Evolutionary conservation across 2,888 invertebrate species (phyloP).

Genomic region (Lepidonotus clava): DNA sequence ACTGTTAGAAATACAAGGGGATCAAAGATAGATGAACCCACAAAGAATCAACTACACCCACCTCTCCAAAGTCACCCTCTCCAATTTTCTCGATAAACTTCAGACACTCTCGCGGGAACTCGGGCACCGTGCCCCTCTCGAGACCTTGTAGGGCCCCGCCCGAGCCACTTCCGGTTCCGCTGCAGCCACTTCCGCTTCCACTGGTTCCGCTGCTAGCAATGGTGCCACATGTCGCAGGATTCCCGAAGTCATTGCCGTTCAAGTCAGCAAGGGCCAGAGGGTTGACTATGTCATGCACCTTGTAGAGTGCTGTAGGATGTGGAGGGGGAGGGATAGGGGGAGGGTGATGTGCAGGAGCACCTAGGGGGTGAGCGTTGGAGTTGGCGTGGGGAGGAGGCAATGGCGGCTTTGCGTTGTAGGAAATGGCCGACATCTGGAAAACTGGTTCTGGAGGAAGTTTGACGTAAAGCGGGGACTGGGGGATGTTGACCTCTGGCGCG

Average conservation of each 20-base stretch:
- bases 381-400: not conserved
- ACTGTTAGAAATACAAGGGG: no score
- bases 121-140: constrained; percentile 72
- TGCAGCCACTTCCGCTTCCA: constrained; percentile 12
- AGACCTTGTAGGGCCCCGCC: not conserved
- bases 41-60: no score
- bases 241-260: constrained; percentile 46
- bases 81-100: constrained; percentile 92
- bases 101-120: constrained; percentile 90
- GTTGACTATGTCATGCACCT: constrained; percentile 48
- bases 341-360: constrained; percentile 40
- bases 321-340: constrained; percentile 55
- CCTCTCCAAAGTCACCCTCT: constrained; percentile 92
- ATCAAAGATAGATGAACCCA: no score
- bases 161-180: not conserved
- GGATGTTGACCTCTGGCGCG: constrained; percentile 14
- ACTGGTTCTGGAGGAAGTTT: constrained; percentile 55
- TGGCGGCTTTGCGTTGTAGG: not conserved
- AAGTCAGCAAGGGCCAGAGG: constrained; percentile 19
- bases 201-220: not conserved
- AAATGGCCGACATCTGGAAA: not conserved
- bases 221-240: constrained; percentile 29
- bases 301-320: constrained; percentile 42
- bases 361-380: not conserved
- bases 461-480: constrained; percentile 50